Evolutionary conservation across 2,113 vertebrate genomes (phyloP).

Genomic region (Geococcyx californianus): DNA sequence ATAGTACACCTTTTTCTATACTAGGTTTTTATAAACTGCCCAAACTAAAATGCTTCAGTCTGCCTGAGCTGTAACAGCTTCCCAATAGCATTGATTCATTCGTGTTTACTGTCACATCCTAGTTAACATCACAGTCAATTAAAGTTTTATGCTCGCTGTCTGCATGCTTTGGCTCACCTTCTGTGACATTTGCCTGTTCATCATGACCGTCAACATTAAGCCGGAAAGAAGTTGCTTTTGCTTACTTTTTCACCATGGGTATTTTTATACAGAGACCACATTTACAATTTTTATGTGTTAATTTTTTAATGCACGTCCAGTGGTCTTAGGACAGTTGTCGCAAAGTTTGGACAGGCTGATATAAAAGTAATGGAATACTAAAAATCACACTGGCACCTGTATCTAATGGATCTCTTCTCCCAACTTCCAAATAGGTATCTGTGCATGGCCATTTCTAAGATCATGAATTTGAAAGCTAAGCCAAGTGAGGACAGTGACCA

Average conservation of each 20-base stretch:
- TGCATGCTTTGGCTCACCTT: background rate
- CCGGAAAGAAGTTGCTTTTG: background rate
- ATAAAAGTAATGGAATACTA: background rate
- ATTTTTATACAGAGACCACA: background rate
- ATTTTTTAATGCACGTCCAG: background rate
- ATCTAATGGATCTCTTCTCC: background rate
- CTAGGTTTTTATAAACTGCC: conserved; percentile 26
- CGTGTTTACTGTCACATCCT: conserved; percentile 24
- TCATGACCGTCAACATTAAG: background rate
- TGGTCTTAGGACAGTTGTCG: background rate
- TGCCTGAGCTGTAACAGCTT: background rate
- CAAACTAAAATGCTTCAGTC: conserved; percentile 15
- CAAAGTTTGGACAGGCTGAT: background rate
- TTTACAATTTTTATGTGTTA: background rate
- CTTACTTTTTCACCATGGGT: background rate
- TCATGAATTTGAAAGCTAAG: background rate
- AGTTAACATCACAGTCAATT: conserved; percentile 6
- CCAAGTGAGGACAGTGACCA: background rate
- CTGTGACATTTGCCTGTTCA: background rate
- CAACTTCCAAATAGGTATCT: background rate
- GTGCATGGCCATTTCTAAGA: background rate
- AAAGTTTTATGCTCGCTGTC: background rate
- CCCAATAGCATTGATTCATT: conserved; percentile 6
- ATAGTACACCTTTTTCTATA: background rate
- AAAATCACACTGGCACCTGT: background rate